Percentiles rank a stretch among this genome's conserved stretches.
Conservation (phyloP, 2,113 vertebrate genomes). For the Callopanchax toddi region DNA sequence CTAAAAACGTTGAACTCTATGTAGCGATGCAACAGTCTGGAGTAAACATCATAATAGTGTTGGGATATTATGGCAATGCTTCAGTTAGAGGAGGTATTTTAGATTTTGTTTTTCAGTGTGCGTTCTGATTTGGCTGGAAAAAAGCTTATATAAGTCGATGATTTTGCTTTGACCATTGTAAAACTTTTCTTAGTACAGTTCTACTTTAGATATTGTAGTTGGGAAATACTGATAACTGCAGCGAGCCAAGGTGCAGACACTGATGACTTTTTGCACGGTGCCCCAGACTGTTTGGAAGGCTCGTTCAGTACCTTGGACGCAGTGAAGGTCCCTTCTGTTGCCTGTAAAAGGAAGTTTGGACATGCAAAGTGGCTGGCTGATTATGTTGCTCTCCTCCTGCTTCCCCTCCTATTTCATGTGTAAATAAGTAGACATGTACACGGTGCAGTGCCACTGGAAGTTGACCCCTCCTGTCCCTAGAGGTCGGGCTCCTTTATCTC, state of each 20-base stretch:
- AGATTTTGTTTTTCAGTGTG: not conserved
- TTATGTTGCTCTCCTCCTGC: conserved; percentile 46
- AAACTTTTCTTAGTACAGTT: conserved; percentile 29
- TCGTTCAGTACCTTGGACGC: conserved; percentile 24
- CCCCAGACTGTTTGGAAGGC: conserved; percentile 28
- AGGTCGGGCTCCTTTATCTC: conserved; percentile 62
- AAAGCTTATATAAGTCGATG: conserved; percentile 32
- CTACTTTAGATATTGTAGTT: conserved; percentile 33
- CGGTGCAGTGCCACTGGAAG: conserved; percentile 16
- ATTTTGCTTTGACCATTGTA: conserved; percentile 17
- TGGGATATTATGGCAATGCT: not conserved
- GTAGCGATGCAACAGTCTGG: not conserved
- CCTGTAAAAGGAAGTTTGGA: conserved; percentile 70
- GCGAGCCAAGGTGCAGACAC: conserved; percentile 42
- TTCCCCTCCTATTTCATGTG: conserved; percentile 64
- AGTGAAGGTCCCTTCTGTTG: conserved; percentile 29
- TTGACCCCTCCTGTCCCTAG: conserved; percentile 48
- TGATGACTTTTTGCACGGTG: conserved; percentile 17
- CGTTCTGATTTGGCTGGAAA: not conserved
- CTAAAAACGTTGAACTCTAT: conserved; percentile 11
- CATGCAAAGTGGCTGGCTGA: conserved; percentile 59
- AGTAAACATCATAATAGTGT: not conserved
- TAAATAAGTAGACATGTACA: conserved; percentile 56
- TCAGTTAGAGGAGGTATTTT: not conserved
- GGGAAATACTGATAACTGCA: conserved; percentile 54